These are phyloP conservation scores for Halcyon malimbica DNA, from an alignment of 2,113 vertebrate species.

Conservation along the genomic window DNA sequence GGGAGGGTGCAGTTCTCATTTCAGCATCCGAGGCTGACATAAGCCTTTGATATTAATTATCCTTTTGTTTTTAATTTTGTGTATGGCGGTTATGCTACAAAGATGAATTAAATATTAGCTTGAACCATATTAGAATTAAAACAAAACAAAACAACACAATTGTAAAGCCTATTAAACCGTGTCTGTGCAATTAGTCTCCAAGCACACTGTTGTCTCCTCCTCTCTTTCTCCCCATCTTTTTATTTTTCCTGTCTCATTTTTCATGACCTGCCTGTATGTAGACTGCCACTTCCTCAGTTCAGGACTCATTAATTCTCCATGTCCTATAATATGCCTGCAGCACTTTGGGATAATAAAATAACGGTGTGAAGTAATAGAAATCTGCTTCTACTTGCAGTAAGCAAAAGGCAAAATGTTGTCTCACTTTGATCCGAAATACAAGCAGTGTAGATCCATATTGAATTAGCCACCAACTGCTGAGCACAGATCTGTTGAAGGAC, in stretches of 20 bases:
- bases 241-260: slow-evolving; percentile 42
- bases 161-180: slow-evolving; percentile 16
- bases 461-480: slow-evolving; percentile 23
- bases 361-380: neutral
- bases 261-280: neutral
- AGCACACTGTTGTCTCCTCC: neutral
- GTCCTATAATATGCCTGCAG: slow-evolving; percentile 23
- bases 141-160: neutral
- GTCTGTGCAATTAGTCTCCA: slow-evolving; percentile 17
- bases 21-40: neutral
- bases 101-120: slow-evolving; percentile 19
- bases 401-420: slow-evolving; percentile 20
- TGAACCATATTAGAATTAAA: slow-evolving; percentile 21
- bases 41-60: slow-evolving; percentile 12
- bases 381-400: slow-evolving; percentile 9
- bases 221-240: neutral
- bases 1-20: neutral
- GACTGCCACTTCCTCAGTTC: neutral
- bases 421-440: neutral
- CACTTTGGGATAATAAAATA: slow-evolving; percentile 35
- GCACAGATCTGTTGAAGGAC: neutral
- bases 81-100: neutral
- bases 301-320: slow-evolving; percentile 27
- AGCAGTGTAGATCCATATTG: neutral
- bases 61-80: neutral